A percentile compares a stretch with the other conserved stretches of the same genome.
Conservation (phyloP, 2,797 vertebrate genomes). For the Caiman crocodilus region DNA sequence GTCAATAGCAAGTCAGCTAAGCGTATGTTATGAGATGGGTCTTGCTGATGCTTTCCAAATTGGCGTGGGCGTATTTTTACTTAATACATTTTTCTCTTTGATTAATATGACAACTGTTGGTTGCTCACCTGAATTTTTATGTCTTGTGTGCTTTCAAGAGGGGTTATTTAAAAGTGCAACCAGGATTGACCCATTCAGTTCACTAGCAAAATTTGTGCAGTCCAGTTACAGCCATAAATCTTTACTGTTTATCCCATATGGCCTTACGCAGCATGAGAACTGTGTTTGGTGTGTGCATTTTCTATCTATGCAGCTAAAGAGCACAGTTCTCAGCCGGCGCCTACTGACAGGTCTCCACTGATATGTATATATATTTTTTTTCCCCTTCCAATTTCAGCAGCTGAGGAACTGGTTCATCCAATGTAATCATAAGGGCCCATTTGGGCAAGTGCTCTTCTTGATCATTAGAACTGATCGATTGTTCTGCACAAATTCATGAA, state of each 20-base stretch:
- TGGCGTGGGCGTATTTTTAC: background rate
- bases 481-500: background rate
- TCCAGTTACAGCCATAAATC: background rate
- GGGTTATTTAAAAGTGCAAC: background rate
- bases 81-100: accelerated
- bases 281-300: background rate
- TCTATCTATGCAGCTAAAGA: background rate
- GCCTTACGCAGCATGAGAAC: background rate
- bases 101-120: background rate
- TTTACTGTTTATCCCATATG: background rate
- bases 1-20: background rate
- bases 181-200: background rate
- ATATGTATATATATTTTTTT: background rate
- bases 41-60: background rate
- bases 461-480: background rate
- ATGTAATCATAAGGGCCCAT: background rate
- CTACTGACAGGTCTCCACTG: conserved; percentile 17
- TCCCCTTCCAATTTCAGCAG: background rate
- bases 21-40: background rate
- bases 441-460: background rate
- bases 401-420: background rate
- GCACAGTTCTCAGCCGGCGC: background rate
- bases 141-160: accelerated
- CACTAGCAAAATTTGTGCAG: background rate
- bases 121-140: background rate